Evolutionary conservation across 2,113 vertebrate species (phyloP), one percentile per base, ranked within the genome.

Genomic region (Muntiacus reevesi): DNA sequence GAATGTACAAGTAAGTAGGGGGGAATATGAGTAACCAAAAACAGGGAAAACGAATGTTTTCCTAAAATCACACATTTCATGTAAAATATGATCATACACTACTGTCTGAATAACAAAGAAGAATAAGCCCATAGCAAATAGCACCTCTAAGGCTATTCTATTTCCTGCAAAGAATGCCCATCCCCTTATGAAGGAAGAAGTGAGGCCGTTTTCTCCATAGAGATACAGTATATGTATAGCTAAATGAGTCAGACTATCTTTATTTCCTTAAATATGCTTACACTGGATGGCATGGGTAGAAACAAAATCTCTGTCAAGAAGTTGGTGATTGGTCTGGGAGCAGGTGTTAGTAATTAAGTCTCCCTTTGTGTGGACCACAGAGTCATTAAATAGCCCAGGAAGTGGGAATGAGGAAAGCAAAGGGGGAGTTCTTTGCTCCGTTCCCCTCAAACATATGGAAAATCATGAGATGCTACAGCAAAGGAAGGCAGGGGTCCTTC

Each of bases 281-380:
- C n/a, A 57, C 6, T 30, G 43, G 52, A 90, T 19, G 28, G 43
- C 93, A 14, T 19, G 50, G 60, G 59, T 33, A 27, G 82, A 30
- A 30, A 43, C 71, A 82, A 36, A 89, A 40, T 27, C 76, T 95
- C 28, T 45, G 11, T 74, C 27, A 47, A 33, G 59, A 36, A 55
- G 78, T 64, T 64, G 36, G 64, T 23, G 27, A 25, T 23, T 55
- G 30, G 79, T 55, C 87, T 52, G 7, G 86, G n/a, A 82, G 71
- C 97, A 94, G 96, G 93, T 97, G 94, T 90, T 94, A 96, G 94
- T 81, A 79, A 97, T 96, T 96, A 96, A 59, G 17, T 59, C 40
- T 92, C 64, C 78, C 59, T 87, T 87, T 95, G 90, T 71, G 86
- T 28, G 86, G 85, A 89, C 82, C 28, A 43, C 59, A 36, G 25